Percentiles rank a stretch among this genome's conserved stretches.
phyloP scores from a whole-genome alignment of 2,888 invertebrate species.

The Lasioglossum oenotherae region DNA sequence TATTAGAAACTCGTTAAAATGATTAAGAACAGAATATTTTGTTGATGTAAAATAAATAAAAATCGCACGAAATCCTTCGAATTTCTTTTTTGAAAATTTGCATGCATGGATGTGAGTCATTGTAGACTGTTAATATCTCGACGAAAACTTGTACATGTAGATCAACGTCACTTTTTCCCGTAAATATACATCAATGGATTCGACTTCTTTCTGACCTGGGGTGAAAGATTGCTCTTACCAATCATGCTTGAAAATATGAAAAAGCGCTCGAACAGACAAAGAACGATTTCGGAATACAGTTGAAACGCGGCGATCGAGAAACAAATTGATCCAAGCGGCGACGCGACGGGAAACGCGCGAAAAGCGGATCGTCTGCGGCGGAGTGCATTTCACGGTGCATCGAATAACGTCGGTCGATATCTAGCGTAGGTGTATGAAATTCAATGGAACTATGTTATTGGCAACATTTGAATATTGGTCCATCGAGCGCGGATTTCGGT shows the following conservation, averaged over 20 bases:
- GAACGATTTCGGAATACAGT: background rate
- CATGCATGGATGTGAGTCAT: too few species aligned
- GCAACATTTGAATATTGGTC: conserved; percentile 39
- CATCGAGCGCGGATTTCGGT: conserved; percentile 9
- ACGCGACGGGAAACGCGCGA: background rate
- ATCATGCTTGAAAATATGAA: background rate
- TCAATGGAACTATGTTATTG: conserved; percentile 26
- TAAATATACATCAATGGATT: background rate
- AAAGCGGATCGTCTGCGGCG: background rate
- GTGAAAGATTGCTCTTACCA: background rate
- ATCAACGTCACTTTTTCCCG: too few species aligned
- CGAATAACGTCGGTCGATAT: conserved; percentile 18
- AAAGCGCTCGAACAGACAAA: background rate
- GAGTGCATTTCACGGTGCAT: conserved; percentile 8
- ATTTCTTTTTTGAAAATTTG: background rate
- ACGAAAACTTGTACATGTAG: too few species aligned
- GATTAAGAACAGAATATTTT: too few species aligned
- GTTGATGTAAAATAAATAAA: background rate
- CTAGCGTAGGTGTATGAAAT: conserved; percentile 15
- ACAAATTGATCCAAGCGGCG: background rate
- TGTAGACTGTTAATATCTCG: too few species aligned
- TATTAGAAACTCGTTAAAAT: too few species aligned
- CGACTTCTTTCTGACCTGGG: background rate
- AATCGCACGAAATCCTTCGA: background rate
- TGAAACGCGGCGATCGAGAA: background rate